These are phyloP conservation scores for Hymenochirus boettgeri DNA, from an alignment of 2,113 vertebrate species.

Conservation along the genomic window DNA sequence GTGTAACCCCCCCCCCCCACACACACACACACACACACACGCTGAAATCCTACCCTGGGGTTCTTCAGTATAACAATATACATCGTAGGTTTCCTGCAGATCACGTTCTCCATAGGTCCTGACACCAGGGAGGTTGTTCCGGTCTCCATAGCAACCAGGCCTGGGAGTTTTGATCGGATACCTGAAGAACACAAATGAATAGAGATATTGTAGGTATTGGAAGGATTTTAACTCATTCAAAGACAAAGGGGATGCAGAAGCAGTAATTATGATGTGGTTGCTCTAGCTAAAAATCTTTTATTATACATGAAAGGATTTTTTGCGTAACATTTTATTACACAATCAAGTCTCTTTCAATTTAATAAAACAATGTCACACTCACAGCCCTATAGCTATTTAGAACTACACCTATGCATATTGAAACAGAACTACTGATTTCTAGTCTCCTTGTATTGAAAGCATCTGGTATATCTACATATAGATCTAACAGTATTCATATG, in stretches of 20 bases:
- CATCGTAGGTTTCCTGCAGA: constrained; percentile 79
- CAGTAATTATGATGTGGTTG: background rate
- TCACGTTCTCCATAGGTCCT: constrained; percentile 85
- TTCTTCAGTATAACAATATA: constrained; percentile 84
- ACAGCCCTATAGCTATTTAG: no score
- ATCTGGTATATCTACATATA: no score
- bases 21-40: no score
- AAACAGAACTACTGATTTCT: no score
- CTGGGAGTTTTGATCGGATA: constrained; percentile 92
- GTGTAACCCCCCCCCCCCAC: background rate
- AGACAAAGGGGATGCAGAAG: background rate
- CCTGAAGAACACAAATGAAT: constrained; percentile 54
- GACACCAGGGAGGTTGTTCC: constrained; percentile 85
- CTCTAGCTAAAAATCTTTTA: no score
- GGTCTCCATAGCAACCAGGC: constrained; percentile 92
- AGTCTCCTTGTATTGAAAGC: no score
- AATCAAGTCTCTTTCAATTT: no score
- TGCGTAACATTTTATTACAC: no score
- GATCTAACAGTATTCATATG: no score
- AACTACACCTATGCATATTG: no score
- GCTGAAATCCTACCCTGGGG: constrained; percentile 68
- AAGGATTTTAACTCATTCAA: background rate
- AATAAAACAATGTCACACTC: no score
- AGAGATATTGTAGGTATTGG: background rate
- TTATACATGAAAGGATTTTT: no score